A percentile compares a stretch with the other conserved stretches of the same genome.
Evolutionary conservation across 2,888 invertebrate genomes (phyloP).

Genomic region (Pachydiplax longipennis): DNA sequence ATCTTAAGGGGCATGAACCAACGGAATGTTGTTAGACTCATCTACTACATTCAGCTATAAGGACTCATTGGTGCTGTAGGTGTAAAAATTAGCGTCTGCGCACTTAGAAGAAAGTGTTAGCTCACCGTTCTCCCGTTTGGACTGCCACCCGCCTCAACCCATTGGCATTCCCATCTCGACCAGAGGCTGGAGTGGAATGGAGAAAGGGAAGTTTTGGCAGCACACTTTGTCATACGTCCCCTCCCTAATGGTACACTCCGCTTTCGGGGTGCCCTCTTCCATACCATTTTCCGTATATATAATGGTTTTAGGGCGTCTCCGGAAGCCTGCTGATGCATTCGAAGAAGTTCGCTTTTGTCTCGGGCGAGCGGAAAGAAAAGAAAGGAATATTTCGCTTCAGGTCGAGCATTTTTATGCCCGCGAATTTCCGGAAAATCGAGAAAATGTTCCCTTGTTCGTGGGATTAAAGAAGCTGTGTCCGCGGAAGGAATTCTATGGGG

Average conservation of each 20-base stretch:
- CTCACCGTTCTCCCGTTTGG: no score
- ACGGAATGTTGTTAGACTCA: no score
- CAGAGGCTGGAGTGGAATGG: constrained; percentile 26
- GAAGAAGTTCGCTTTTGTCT: constrained; percentile 2
- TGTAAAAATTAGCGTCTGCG: no score
- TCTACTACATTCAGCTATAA: no score
- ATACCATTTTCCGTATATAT: background rate
- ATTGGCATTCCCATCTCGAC: constrained; percentile 36
- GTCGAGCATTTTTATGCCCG: background rate
- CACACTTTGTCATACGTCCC: constrained; percentile 35
- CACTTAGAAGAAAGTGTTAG: no score
- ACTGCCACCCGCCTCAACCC: background rate
- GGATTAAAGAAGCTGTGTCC: background rate
- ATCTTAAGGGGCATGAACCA: no score
- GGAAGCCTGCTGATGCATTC: constrained; percentile 11
- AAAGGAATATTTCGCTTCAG: background rate
- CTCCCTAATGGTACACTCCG: background rate
- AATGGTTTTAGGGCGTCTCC: background rate
- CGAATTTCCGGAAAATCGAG: background rate
- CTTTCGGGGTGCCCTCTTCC: background rate
- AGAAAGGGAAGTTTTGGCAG: constrained; percentile 40
- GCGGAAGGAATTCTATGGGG: background rate
- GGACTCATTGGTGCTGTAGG: no score
- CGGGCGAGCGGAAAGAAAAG: background rate
- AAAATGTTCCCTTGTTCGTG: background rate